Evolutionary conservation across 2,888 invertebrate genomes (phyloP), one percentile per base, ranked within the genome.

Genomic region (Microctonus hyperodae): DNA sequence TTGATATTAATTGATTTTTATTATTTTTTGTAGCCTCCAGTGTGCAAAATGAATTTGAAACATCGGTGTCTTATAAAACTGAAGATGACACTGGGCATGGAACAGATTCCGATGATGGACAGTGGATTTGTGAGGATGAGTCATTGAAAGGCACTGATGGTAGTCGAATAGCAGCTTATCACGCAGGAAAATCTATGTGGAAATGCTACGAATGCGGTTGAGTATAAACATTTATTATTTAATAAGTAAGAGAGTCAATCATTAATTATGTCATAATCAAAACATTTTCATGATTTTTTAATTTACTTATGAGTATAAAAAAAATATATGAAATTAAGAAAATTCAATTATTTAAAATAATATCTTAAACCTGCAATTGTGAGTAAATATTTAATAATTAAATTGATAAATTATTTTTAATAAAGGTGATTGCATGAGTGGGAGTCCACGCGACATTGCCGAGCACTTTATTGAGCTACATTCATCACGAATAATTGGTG

Each of bases 31-130:
- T 22, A 83, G 83, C 83, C 16, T 83, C 83, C 50, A 83, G 80
- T 68, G 82, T 83, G 35, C 84, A 83, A 69, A 84, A 84, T 70
- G 85, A 84, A 71, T 84, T 83, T 67, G 82, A 84, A 73, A 78
- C 82, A 10, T 81, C 82, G 37, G 83, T 83, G 28, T 76, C 81
- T 23, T 81, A 81, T 53, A 82, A 81, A 69, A 78, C 72, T 13
- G 80, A 81, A 50, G 82, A 81, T 11, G 83, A 83, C 64, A 79
- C 81, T 23, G 82, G 83, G 70, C 79, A 80, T 63, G 80, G 77
- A 28, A 81, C 79, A 4, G 83, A 83, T 64, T 81, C 79, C 58
- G 83, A 83, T 64, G 83, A 83, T 50, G 82, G 77, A n/a, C 80
- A 81, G 69, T 83, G 83, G 83, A 77, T 80, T 33, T 79, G 81